Base-by-base conservation (phyloP, 2,888 invertebrate species). In the Lithophane socia region DNA sequence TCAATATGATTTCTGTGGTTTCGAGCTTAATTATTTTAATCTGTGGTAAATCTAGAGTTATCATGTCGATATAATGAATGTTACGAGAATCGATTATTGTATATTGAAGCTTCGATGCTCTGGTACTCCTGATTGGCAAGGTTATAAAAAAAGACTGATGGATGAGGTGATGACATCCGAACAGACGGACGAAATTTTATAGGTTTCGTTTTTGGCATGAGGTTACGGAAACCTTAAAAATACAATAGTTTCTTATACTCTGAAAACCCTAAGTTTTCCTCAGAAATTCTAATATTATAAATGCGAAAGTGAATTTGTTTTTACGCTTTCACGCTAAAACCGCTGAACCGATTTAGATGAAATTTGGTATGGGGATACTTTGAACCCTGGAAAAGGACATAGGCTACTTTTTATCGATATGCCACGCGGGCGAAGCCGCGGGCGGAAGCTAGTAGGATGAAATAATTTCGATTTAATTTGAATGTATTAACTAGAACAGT, bases 1-100 rank as follows among this genome's bases (percentile, higher is more conserved):
- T 84, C 84, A 80, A 82, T 82, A 70, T 71, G 58, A 44, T 71
- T 80, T 75, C 80, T 83, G 37, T 76, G 44, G 52, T 60, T 80
- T 73, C 65, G 29, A 68, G 73, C 72, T 79, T 68, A 83, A 79
- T 83, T 73, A 69, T 75, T 82, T 82, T 75, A 13, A 80, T 82
- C 84, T 80, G 69, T 70, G 29, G 18, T 49, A 37, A 13, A 80
- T 80, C 80, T 74, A 49, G 42, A 58, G 84, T 65, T 79, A 77
- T 76, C n/a, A n/a, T 67, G 67, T 24, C 29, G 13, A 37, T 66
- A 9, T n/a, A 37, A 47, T 54, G 4, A 54, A 72, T 73, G 47
- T 18, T 54, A n/a, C 52, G 21, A n/a, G 37, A 49, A 56, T 56
- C 74, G n/a, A 73, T 47, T 56, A 37, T 47, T 73, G n/a, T n/a